Evolutionary conservation across 2,797 vertebrate genomes (phyloP), one percentile per base, ranked within the genome.

Genomic region (Percopsis omiscomaycus): DNA sequence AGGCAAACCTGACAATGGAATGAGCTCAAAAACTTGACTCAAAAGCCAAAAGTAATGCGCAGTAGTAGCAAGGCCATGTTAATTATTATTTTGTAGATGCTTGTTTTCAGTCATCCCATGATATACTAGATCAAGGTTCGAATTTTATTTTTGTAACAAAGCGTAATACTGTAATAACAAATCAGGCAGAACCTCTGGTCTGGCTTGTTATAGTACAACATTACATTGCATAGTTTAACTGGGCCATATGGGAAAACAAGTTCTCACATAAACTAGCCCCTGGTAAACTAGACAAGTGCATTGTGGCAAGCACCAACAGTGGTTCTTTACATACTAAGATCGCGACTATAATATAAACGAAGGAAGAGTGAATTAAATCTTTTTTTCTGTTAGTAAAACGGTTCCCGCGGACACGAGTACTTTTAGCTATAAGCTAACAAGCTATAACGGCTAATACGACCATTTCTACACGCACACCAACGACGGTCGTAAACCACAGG

Each of bases 391-490:
- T 9, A 50, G 2, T 5, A 22, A 11, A 61, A 15, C 59, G 11
- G 3, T 2, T 1, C 5, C 65, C 49, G 75, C 22, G 22, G 22
- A 22, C 22, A 22, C 22, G 22, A 22, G 22, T 22, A 22, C 22
- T 22, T 22, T 22, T 22, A 22, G 22, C 22, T 22, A 22, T 22
- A 22, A 22, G 22, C 83, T 78, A 84, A 55, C 55, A 55, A 22
- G 16, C 37, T 59, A 56, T 3, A 61, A 46, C 27, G 10, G 73
- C 59, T 53, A 56, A 16, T 27, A 27, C 13, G 29, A 8, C 61
- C 71, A 58, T 29, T 55, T 69, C 61, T 60, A 3, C 0, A 15
- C 3, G 30, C 30, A 32, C 30, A 4, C 32, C 4, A 5, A 3
- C 0, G 0, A 1, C 14, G 45, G 22, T 9, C 5, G 14, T 28